phyloP scores from a whole-genome alignment of 2,888 invertebrate species.

The Mesorhabditis spiculigera region DNA sequence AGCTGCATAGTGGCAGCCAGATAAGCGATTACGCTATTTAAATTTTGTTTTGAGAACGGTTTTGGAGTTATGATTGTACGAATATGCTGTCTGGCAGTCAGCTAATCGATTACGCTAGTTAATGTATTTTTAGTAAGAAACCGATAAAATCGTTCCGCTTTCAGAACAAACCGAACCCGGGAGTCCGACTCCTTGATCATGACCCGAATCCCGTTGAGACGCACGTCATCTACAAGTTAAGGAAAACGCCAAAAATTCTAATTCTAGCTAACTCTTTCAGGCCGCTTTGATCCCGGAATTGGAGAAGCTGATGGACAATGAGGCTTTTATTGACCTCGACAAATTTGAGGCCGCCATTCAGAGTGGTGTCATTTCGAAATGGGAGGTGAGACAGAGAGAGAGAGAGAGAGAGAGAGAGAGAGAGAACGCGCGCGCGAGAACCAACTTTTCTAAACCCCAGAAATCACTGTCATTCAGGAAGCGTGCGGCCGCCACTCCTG shows the following conservation, averaged over 20 bases:
- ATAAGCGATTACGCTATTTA: no score
- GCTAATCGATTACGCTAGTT: no score
- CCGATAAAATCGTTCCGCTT: background rate
- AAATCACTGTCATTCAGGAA: no score
- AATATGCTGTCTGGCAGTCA: no score
- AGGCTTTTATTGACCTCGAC: conserved; percentile 18
- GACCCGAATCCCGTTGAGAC: conserved; percentile 43
- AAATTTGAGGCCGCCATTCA: background rate
- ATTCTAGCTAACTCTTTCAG: background rate
- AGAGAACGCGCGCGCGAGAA: no score
- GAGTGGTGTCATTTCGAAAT: background rate
- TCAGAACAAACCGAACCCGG: conserved; percentile 20
- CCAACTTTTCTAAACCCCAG: no score
- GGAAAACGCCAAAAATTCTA: conserved; percentile 5
- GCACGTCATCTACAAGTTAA: conserved; percentile 37
- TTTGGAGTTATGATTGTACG: no score
- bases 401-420: no score
- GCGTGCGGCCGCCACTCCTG: no score
- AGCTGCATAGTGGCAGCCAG: no score
- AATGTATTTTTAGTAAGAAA: no score
- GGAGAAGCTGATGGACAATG: background rate
- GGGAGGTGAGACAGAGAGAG: background rate
- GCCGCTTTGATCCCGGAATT: background rate
- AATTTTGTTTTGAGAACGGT: no score
- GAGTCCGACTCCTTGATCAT: conserved; percentile 35